Conservation (phyloP, 2,888 invertebrate genomes). For the Steinernema scapterisci region DNA sequence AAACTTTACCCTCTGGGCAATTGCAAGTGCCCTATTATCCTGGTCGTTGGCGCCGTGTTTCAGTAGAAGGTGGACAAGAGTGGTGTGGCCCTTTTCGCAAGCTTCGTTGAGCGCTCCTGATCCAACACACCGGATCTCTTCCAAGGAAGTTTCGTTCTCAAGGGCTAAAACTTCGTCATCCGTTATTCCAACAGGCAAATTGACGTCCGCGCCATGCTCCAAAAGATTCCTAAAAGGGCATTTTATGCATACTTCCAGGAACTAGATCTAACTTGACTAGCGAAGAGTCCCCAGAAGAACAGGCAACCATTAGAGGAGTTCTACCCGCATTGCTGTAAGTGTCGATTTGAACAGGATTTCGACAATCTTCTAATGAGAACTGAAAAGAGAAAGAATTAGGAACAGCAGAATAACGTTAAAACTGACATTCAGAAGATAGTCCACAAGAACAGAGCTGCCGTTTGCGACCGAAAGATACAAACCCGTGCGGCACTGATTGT, state of each 20-base stretch:
- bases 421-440: constrained; percentile 51
- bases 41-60: constrained; percentile 82
- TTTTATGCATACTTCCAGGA: constrained; percentile 79
- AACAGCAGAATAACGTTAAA: not conserved
- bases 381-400: too few species aligned
- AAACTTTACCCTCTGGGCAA: constrained; percentile 51
- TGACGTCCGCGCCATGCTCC: constrained; percentile 81
- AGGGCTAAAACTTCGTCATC: constrained; percentile 64
- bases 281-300: constrained; percentile 36
- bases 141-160: constrained; percentile 39
- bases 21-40: constrained; percentile 80
- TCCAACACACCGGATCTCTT: constrained; percentile 58
- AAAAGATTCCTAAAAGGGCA: constrained; percentile 73
- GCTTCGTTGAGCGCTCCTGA: constrained; percentile 75
- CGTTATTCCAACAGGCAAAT: constrained; percentile 73
- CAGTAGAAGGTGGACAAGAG: constrained; percentile 79
- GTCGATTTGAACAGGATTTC: constrained; percentile 56
- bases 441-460: constrained; percentile 52
- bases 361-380: constrained; percentile 37
- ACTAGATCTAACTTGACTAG: constrained; percentile 76
- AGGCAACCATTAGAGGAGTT: constrained; percentile 65
- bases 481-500: constrained; percentile 76
- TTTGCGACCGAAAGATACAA: constrained; percentile 81
- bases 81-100: constrained; percentile 75
- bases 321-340: constrained; percentile 60